Base-by-base conservation (phyloP, 2,113 vertebrate genomes). In the Triplophysa rosa region DNA sequence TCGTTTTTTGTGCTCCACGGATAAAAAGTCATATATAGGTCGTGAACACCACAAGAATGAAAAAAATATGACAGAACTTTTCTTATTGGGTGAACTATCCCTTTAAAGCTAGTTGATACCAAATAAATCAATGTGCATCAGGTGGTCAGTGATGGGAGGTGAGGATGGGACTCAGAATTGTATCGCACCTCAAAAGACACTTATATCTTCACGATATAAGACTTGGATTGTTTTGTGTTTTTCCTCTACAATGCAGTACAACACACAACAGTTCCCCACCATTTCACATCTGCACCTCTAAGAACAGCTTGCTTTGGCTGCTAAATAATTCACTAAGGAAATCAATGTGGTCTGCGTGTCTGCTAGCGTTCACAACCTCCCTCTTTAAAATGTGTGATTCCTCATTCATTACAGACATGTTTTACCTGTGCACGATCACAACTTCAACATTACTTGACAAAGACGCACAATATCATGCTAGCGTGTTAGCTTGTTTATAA, bases 261-360 rank as follows among this genome's bases (percentile, higher is more conserved):
- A 63, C 13, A 49, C 40, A 13, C 16, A 63, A 26, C 33, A 13
- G 49, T 29, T 75, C 4, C 62, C 63, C 9, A n/a, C 4, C 19
- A 45, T 49, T 63, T 65, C 62, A 17, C 24, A 21, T 52, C 61
- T 24, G 45, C 59, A 72, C n/a, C 68, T 65, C 26, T 24, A 65
- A 64, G 59, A 65, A 72, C 49, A 4, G 40, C 23, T 65, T 77
- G 78, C 59, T 62, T 37, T 0, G 67, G 58, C 67, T 64, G 45
- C 78, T 80, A 64, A 80, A 80, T 80, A 72, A 80, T 80, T 80
- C 78, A 80, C 68, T 65, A 13, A 40, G 78, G 68, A 64, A 80
- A 80, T 80, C 78, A 65, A 64, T 72, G 59, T 26, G 26, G 68
- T 54, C 72, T 47, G 58, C 26, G 58, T 62, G 37, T 73, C 72